Evolutionary conservation across 1,140 invertebrate species (phyloP), one percentile per base, ranked within the genome.

Genomic region (Drosophila lowei): DNA sequence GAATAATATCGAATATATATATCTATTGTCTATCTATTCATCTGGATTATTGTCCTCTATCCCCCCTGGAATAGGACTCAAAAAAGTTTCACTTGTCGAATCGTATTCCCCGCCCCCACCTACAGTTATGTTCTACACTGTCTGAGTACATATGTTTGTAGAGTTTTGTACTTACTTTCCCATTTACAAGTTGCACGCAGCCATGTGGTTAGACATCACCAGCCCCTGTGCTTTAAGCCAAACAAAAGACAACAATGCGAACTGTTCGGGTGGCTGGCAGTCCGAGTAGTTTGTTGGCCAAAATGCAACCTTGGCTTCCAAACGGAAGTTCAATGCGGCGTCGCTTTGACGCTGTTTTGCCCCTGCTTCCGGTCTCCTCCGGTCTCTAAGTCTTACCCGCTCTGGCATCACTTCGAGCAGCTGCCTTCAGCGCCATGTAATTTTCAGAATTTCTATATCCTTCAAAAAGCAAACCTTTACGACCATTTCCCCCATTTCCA

Each of bases 251-350:
- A 63, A 43, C 63, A 80, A 85, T 63, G 38, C 41, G 34, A 54
- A 23, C 52, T 43, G 41, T 18, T 23, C 25, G 28, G 11, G 43
- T 52, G 56, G 49, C 55, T 70, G n/a, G 61, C 52, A 49, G 67
- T 49, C 57, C 55, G 68, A 44, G 49, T 42, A 28, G 56, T n/a
- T 46, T 68, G 62, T 72, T 76, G 72, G 77, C 81, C 77, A 86
- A 85, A 66, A 54, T 50, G 58, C 73, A 85, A 77, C 80, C 80
- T 85, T 85, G 80, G 64, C 73, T 81, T 66, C 72, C 77, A 71
- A 77, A 52, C 81, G 80, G 80, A 85, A 85, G 80, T 85, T 85
- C 72, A 86, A 62, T 50, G 72, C 67, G 79, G 71, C 74, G 44
- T 55, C 76, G 65, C 55, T 68, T 78, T 77, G 59, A 48, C 52